Base-by-base conservation (phyloP, 2,113 vertebrate genomes). In the Chauna torquata region DNA sequence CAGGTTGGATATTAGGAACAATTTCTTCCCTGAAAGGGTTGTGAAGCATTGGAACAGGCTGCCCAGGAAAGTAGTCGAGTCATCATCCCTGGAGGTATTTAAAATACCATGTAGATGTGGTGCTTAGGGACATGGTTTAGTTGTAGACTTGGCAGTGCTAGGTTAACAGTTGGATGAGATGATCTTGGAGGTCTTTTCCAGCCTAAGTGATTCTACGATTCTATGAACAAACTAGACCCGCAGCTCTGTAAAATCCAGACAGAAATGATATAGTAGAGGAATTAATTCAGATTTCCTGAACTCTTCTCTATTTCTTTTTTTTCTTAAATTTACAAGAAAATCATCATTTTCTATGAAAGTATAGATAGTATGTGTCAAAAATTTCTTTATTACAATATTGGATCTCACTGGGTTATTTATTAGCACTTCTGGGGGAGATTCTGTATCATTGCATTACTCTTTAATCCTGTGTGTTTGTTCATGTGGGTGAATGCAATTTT, bases 321-420 rank as follows among this genome's bases (percentile, higher is more conserved):
- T 12, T 16, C 30, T 11, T 34, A 12, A 42, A 40, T 81, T 77
- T 58, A 36, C 27, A 55, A 34, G 8, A 32, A 78, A 61, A 34
- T 32, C 24, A 28, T 32, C 23, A 1, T 34, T 68, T 61, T 44
- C 6, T 9, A 72, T 36, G 28, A 69, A 87, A 84, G 18, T 14
- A 49, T 0, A 58, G 5, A 42, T 66, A 52, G 0, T 4, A 32
- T n/a, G 6, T 38, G 18, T n/a, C 4, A 78, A 72, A 28, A 1
- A 1, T 17, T 54, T 9, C 25, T 11, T 11, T 30, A 40, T 57
- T 61, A 25, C 4, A 61, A 7, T 78, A 59, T 8, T 18, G 3
- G 8, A 61, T 9, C 5, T 65, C 40, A 42, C 7, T 74, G 13
- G 11, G 9, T 17, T 74, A 13, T 59, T 81, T 82, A 32, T 57